Base-by-base conservation (phyloP, 2,888 invertebrate species). In the Sicus ferrugineus region DNA sequence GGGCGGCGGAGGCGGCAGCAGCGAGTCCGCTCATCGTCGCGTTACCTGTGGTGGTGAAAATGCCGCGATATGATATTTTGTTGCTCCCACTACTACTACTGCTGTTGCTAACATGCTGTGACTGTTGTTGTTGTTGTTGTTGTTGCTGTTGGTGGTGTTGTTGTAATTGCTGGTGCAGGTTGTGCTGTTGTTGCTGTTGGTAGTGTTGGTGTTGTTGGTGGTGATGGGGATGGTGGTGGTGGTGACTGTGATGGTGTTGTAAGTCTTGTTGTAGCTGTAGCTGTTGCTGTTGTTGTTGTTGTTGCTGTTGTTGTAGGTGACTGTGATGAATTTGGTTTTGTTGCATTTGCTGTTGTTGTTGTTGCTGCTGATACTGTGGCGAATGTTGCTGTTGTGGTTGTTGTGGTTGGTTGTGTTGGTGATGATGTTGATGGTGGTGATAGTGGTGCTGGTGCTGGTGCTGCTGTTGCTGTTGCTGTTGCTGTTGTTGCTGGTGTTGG, bases 41-140 rank as follows among this genome's bases (percentile, higher is more conserved):
- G 84, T 81, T 87, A 82, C 88, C 88, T 77, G 92, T 89, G 70
- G 92, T 90, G 74, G 92, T 90, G 85, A 93, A 92, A 71, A 91
- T 90, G 71, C 90, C 91, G 74, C 91, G 89, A 86, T 92, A 92
- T 77, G 88, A 87, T 79, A 88, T 87, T 83, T 88, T 88, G 75
- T 84, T 84, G 74, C 88, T 87, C 77, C 77, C 77, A 74, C 70
- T 75, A 75, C 73, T 75, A 75, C 65, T 76, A 88, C 66, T 80
- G 83, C 84, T 67, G 85, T 85, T 71, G 82, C 82, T 48, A 84
- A 75, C 70, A 75, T 70, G 73, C 72, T 61, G 73, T 73, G 76
- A 75, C 54, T 76, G 74, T 66, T 77, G 79, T 77, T 82, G 81
- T 72, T 82, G 82, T 75, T 83, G 76, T 74, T 79, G 80, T 74